A percentile compares a stretch with the other conserved stretches of the same genome.
phyloP scores from a whole-genome alignment of 2,113 vertebrate genomes.

The Trematomus loennbergii region DNA sequence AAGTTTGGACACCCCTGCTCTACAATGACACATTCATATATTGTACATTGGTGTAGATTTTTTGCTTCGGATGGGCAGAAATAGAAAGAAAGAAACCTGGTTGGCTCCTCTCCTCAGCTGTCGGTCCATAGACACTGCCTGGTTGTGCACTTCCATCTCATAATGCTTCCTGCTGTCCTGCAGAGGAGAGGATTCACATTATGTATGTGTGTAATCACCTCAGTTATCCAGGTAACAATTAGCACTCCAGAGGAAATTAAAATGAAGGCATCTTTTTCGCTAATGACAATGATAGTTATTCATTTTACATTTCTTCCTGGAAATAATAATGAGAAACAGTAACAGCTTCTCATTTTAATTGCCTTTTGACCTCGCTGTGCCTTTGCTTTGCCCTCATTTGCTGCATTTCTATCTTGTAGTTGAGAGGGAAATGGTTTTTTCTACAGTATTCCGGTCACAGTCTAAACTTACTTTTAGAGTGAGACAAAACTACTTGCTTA shows the following conservation, averaged over 20 bases:
- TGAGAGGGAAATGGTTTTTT: too few relatives aligned
- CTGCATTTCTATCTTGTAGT: too few relatives aligned
- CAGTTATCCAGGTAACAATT: too few relatives aligned
- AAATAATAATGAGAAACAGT: neutral
- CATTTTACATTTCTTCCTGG: neutral
- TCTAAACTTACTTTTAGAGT: too few relatives aligned
- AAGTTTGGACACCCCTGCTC: too few relatives aligned
- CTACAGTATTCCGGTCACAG: too few relatives aligned
- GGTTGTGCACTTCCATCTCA: slow-evolving; percentile 89
- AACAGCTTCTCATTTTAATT: neutral
- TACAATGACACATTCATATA: neutral
- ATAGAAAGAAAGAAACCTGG: slow-evolving; percentile 64
- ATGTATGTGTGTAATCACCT: neutral
- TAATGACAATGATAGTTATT: neutral
- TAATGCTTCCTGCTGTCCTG: slow-evolving; percentile 91
- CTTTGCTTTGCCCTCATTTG: slow-evolving; percentile 7
- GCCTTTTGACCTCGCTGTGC: neutral
- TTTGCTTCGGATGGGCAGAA: neutral
- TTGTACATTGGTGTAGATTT: neutral
- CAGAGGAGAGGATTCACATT: slow-evolving; percentile 29
- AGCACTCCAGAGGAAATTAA: too few relatives aligned
- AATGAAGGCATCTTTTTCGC: neutral
- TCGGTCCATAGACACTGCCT: slow-evolving; percentile 84
- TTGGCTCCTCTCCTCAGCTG: slow-evolving; percentile 81
- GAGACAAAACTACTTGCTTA: too few relatives aligned